phyloP scores from a whole-genome alignment of 64 coral and sea anemone genomes.

The Actinia equina region DNA sequence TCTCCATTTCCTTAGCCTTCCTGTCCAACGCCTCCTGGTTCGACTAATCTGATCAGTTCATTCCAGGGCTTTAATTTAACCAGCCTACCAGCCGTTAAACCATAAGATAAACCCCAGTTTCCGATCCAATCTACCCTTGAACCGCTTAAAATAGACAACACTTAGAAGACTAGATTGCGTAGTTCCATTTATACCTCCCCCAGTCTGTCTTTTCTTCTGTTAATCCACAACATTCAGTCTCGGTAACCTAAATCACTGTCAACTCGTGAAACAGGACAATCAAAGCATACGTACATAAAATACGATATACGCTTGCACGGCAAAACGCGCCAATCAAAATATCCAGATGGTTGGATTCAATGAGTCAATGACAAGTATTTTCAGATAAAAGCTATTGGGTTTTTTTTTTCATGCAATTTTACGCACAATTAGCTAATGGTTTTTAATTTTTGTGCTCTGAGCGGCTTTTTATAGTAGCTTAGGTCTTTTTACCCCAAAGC shows the following conservation, averaged over 20 bases:
- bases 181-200: too few relatives aligned
- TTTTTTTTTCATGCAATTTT: background rate
- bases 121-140: too few relatives aligned
- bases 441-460: background rate
- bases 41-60: background rate
- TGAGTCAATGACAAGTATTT: background rate
- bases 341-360: too few relatives aligned
- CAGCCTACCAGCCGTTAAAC: background rate
- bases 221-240: background rate
- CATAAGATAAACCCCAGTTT: background rate
- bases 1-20: too few relatives aligned
- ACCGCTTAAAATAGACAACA: too few relatives aligned
- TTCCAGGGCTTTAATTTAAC: background rate
- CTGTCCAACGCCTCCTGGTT: too few relatives aligned
- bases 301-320: background rate
- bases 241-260: too few relatives aligned
- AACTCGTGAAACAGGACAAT: too few relatives aligned
- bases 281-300: too few relatives aligned
- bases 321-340: background rate
- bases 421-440: slow-evolving; percentile 7
- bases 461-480: background rate
- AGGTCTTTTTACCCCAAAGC: background rate
- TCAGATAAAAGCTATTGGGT: background rate
- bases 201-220: too few relatives aligned
- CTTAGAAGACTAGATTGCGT: too few relatives aligned